Conservation (phyloP, 2,888 invertebrate species). For the Drosophila kanekoi region DNA sequence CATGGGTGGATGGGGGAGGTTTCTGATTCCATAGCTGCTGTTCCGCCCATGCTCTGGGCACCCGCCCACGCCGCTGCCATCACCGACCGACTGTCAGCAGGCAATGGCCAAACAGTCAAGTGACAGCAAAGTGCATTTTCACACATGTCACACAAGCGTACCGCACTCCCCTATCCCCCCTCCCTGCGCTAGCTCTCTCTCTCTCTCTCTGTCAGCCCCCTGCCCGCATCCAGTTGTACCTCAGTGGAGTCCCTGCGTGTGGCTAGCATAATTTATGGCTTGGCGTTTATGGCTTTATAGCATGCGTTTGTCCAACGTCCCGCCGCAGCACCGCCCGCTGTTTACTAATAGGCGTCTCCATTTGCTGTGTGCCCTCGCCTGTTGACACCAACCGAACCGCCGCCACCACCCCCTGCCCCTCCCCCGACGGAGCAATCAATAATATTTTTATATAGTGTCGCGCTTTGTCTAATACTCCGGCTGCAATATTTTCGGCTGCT, state of each 20-base stretch:
- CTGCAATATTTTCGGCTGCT: slow-evolving; percentile 45
- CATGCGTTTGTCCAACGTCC: slow-evolving; percentile 64
- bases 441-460: slow-evolving; percentile 62
- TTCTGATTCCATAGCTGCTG: slow-evolving; percentile 30
- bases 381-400: neutral
- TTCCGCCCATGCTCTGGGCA: neutral
- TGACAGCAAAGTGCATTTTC: slow-evolving; percentile 76
- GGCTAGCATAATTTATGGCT: slow-evolving; percentile 72
- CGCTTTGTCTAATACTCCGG: slow-evolving; percentile 56
- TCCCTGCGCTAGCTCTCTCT: too few species aligned
- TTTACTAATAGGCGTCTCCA: slow-evolving; percentile 56
- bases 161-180: neutral
- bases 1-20: neutral
- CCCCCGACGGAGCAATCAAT: slow-evolving; percentile 42
- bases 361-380: slow-evolving; percentile 18
- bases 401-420: neutral
- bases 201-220: neutral
- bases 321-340: slow-evolving; percentile 21
- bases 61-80: slow-evolving; percentile 2
- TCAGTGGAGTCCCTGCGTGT: slow-evolving; percentile 29
- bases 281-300: slow-evolving; percentile 76
- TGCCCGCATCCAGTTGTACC: neutral
- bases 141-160: slow-evolving; percentile 68
- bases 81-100: slow-evolving; percentile 49
- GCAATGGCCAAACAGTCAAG: slow-evolving; percentile 59